Percentiles rank a stretch among this genome's conserved stretches.
Conservation (phyloP, 2,113 vertebrate species). For the Apodemus speciosus region DNA sequence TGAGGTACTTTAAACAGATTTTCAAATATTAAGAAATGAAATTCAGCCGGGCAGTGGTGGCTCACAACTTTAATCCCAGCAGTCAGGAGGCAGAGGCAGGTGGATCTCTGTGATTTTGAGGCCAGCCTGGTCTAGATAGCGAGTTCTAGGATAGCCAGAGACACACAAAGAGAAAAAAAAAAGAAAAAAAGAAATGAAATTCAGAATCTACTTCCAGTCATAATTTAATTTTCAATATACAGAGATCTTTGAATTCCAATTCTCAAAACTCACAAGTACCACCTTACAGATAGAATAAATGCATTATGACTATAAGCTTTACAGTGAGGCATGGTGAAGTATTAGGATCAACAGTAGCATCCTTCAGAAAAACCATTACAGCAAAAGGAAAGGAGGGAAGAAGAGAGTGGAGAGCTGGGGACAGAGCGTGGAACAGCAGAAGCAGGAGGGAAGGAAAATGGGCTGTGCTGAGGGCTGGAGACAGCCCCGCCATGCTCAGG, state of each 20-base stretch:
- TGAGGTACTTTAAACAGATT: constrained; percentile 23
- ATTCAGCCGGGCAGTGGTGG: neutral
- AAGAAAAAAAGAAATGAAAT: constrained; percentile 33
- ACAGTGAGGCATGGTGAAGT: constrained; percentile 7
- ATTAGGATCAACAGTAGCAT: neutral
- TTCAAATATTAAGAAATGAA: constrained; percentile 39
- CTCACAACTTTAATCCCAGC: neutral
- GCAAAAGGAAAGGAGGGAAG: neutral
- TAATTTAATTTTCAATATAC: constrained; percentile 23
- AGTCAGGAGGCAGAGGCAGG: neutral
- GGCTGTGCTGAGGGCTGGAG: neutral
- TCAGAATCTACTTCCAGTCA: constrained; percentile 21
- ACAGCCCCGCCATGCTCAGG: neutral
- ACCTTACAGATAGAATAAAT: constrained; percentile 48
- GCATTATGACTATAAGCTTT: constrained; percentile 5
- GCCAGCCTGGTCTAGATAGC: neutral
- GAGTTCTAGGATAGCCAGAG: neutral
- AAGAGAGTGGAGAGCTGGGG: neutral
- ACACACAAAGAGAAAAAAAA: neutral
- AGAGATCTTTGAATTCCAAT: constrained; percentile 34
- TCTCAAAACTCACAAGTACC: neutral
- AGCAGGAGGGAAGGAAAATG: neutral
- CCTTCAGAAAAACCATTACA: constrained; percentile 26
- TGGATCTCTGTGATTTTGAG: neutral
- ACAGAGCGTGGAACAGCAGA: neutral